Conservation (phyloP, 2,797 vertebrate species). For the Otolemur crassicaudatus region DNA sequence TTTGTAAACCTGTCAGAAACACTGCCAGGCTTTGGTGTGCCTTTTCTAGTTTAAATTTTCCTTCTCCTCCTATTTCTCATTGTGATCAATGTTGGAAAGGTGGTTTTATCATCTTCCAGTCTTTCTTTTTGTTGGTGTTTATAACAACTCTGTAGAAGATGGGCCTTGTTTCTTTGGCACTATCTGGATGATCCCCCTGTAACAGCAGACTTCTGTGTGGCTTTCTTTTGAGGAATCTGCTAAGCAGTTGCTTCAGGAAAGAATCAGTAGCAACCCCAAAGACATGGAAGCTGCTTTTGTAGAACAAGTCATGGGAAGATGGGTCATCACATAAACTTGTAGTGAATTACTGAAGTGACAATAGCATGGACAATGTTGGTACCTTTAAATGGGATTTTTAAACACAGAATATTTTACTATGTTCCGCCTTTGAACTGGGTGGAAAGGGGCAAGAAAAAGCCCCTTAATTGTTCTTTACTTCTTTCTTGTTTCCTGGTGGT, state of each 20-base stretch:
- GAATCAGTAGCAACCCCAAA: background rate
- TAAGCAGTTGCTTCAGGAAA: background rate
- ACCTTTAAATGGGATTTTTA: background rate
- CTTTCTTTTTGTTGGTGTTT: background rate
- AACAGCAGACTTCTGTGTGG: conserved; percentile 11
- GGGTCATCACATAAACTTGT: background rate
- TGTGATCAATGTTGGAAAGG: conserved; percentile 63
- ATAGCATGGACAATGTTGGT: background rate
- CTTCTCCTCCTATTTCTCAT: conserved; percentile 31
- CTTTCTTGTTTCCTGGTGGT: background rate
- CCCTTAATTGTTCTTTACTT: background rate
- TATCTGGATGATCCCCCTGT: background rate
- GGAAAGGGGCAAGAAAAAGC: background rate
- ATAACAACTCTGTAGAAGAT: background rate
- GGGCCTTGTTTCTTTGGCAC: conserved; percentile 53
- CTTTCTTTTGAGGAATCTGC: conserved; percentile 37
- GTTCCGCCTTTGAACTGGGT: background rate
- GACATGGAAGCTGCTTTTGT: background rate
- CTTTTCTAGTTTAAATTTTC: conserved; percentile 10
- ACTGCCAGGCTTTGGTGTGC: background rate
- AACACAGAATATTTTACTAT: background rate
- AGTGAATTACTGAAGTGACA: background rate
- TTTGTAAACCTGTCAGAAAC: conserved; percentile 56
- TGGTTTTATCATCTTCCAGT: conserved; percentile 60
- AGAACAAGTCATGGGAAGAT: background rate